Conservation (phyloP, 2,888 invertebrate genomes). For the Tipula unca region DNA sequence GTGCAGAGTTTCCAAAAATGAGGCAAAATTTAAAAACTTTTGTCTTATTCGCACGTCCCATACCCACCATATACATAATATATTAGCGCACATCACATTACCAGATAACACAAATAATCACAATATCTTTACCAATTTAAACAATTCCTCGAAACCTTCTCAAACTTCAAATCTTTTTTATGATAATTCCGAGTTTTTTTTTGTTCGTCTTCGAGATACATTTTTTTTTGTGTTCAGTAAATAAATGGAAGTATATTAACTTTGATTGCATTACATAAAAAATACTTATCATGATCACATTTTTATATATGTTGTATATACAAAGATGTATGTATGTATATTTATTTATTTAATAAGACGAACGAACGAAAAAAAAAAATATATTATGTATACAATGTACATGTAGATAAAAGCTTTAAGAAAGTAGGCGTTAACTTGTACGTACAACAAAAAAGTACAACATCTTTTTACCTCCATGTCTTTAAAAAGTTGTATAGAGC, state of each 20-base stretch:
- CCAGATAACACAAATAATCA: background rate
- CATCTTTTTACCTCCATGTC: background rate
- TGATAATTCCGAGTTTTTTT: background rate
- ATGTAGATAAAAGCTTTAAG: background rate
- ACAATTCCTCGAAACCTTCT: background rate
- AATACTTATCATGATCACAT: background rate
- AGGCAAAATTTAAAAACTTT: too few relatives aligned
- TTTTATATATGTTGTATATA: background rate
- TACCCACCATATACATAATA: too few relatives aligned
- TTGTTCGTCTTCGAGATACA: background rate
- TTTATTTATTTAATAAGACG: background rate
- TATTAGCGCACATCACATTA: background rate
- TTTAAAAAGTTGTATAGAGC: background rate
- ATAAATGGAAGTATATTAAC: conserved; percentile 14
- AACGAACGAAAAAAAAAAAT: background rate
- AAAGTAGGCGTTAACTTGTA: background rate
- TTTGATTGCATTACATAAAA: conserved; percentile 9
- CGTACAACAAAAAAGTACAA: background rate
- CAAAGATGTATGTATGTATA: background rate
- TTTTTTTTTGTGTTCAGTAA: background rate
- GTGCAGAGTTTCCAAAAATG: too few relatives aligned
- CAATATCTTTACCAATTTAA: background rate
- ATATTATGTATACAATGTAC: background rate
- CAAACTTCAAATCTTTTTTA: background rate
- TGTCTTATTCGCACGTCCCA: too few relatives aligned